Base-by-base conservation (phyloP, 1,140 invertebrate genomes). In the Batillaria attramentaria region DNA sequence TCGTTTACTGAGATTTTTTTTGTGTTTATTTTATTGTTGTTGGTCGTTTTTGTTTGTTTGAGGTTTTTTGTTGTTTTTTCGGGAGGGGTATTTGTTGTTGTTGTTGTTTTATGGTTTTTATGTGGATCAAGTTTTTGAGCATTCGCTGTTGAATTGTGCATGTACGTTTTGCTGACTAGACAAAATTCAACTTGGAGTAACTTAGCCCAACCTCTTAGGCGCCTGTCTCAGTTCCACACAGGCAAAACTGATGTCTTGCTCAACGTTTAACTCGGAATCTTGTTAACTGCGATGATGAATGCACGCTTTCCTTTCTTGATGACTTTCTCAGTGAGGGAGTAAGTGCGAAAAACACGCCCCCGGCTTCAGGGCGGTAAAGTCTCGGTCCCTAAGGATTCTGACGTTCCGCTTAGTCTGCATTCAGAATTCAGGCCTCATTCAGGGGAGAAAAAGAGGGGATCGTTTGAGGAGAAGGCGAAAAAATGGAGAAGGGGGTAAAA, bases 311-410 rank as follows among this genome's bases (percentile, higher is more conserved):
- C n/a, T n/a, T n/a, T n/a, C n/a, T n/a, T n/a, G n/a, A n/a, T n/a
- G n/a, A n/a, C n/a, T n/a, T n/a, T n/a, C n/a, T n/a, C n/a, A 62
- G n/a, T 18, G 16, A 62, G 13, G 33, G 16, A 62, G 57, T 10
- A 3, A 62, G 1, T 28, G 0, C 8, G n/a, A n/a, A 31, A n/a
- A 31, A 20, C 24, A 62, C 8, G 33, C 20, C 10, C 2, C 4
- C 28, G 1, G 39, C 4, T 39, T 6, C 13, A 24, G 1, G 24
- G 33, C 16, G 62, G 66, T 69, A 37, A 24, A 13, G 31, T 16
- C 39, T 20, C 24, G 33, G 57, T 69, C 66, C 66, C 66, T 3
- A 69, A 69, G 66, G 66, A 41, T 42, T 69, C 66, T 13, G 66
- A 24, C 43, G 41, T 69, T 69, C 43, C 66, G 66, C 43, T 69